phyloP scores from a whole-genome alignment of 2,113 vertebrate genomes.

The Pantherophis guttatus region DNA sequence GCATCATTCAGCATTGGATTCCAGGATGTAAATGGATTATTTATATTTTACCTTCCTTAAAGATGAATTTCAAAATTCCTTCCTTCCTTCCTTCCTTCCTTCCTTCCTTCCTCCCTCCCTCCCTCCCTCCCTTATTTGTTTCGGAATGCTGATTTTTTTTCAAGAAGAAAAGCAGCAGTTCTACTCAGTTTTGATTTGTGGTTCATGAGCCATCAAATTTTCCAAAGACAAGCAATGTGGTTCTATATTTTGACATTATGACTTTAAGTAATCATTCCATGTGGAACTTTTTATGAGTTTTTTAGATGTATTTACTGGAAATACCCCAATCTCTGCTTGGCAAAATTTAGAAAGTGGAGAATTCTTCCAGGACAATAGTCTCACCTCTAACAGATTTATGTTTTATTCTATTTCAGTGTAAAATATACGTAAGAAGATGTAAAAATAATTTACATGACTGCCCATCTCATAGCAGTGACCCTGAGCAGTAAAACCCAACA shows the following conservation, averaged over 20 bases:
- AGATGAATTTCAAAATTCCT: background rate
- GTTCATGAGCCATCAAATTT: conserved; percentile 55
- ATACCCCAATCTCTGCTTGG: conserved; percentile 57
- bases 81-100: conserved; percentile 25
- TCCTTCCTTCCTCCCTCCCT: conserved; percentile 1
- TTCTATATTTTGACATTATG: conserved; percentile 69
- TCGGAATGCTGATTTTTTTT: background rate
- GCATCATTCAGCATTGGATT: background rate
- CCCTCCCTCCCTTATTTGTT: background rate
- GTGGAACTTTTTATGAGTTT: conserved; percentile 67
- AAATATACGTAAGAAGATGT: conserved; percentile 10
- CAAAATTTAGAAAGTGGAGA: conserved; percentile 70
- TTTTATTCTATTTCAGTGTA: conserved; percentile 58
- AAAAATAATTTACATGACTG: background rate
- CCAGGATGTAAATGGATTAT: conserved; percentile 41
- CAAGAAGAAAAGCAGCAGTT: conserved; percentile 41
- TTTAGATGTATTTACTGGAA: conserved; percentile 71
- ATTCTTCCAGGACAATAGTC: conserved; percentile 56
- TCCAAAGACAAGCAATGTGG: conserved; percentile 54
- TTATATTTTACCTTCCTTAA: conserved; percentile 29
- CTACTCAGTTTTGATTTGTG: conserved; percentile 66
- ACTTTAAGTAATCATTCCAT: conserved; percentile 66
- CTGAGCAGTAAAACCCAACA: background rate
- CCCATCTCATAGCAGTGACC: background rate
- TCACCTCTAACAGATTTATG: conserved; percentile 65